Conservation (phyloP, 2,797 vertebrate genomes). For the Muscicapa comitata region DNA sequence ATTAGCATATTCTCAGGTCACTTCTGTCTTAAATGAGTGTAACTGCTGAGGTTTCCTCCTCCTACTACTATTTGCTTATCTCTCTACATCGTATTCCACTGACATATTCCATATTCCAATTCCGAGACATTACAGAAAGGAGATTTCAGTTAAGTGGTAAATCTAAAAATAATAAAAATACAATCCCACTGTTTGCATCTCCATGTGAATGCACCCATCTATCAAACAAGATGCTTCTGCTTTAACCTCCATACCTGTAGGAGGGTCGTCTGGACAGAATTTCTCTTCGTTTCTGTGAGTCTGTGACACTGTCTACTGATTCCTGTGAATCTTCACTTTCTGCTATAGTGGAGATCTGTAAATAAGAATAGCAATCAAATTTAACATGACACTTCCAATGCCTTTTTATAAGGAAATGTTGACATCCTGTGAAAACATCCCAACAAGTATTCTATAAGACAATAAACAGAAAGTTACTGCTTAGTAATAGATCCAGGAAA, state of each 20-base stretch:
- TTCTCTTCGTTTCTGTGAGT: slow-evolving; percentile 97
- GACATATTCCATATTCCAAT: neutral
- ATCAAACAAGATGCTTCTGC: neutral
- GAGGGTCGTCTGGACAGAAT: slow-evolving; percentile 96
- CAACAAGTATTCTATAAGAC: neutral
- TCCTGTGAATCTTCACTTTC: slow-evolving; percentile 99
- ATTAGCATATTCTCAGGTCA: neutral
- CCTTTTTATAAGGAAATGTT: neutral
- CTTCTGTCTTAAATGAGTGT: neutral
- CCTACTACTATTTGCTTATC: neutral
- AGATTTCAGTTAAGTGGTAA: neutral
- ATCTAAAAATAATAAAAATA: neutral
- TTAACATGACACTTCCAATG: neutral
- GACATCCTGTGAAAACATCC: neutral
- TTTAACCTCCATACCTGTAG: slow-evolving; percentile 84
- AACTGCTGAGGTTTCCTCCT: neutral
- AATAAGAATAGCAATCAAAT: slow-evolving; percentile 63
- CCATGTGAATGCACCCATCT: neutral
- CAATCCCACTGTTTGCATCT: neutral
- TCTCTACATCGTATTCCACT: neutral
- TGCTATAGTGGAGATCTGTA: slow-evolving; percentile 94
- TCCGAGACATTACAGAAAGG: neutral
- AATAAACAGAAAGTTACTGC: neutral
- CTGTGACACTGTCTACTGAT: slow-evolving; percentile 97
- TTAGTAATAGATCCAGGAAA: neutral